Conservation (phyloP, 2,888 invertebrate species). For the Apamea monoglypha region DNA sequence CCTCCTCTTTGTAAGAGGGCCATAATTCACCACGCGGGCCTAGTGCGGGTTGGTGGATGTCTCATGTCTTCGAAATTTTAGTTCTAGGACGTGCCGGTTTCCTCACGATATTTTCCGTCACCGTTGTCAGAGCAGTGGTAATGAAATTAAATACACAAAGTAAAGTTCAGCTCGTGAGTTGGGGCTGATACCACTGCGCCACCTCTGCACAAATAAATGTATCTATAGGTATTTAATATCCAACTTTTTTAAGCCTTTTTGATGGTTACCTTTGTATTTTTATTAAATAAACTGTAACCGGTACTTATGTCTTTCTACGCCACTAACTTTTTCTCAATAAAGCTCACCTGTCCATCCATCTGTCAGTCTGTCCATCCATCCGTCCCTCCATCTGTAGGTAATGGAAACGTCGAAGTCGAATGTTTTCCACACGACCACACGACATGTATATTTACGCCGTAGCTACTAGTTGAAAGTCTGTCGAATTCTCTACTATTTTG, state of each 20-base stretch:
- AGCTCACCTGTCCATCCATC: conserved; percentile 42
- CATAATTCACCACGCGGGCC: neutral
- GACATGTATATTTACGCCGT: conserved; percentile 5
- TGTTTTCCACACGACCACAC: conserved; percentile 33
- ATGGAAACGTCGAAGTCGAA: conserved; percentile 42
- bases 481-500: neutral
- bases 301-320: conserved; percentile 17
- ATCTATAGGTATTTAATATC: neutral
- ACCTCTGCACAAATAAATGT: neutral
- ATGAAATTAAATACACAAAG: neutral
- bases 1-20: neutral
- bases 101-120: neutral
- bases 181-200: neutral
- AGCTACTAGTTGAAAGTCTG: neutral
- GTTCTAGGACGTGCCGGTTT: neutral
- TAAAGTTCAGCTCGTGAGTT: neutral
- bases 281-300: conserved; percentile 10
- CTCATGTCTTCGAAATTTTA: neutral
- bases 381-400: conserved; percentile 24
- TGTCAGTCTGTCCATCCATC: conserved; percentile 38
- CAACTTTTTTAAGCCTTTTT: conserved; percentile 3
- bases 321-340: conserved; percentile 22
- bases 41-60: neutral
- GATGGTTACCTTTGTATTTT: conserved; percentile 11
- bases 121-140: neutral